Base-by-base conservation (phyloP, 2,888 invertebrate genomes). In the Tenthredo distinguenda region DNA sequence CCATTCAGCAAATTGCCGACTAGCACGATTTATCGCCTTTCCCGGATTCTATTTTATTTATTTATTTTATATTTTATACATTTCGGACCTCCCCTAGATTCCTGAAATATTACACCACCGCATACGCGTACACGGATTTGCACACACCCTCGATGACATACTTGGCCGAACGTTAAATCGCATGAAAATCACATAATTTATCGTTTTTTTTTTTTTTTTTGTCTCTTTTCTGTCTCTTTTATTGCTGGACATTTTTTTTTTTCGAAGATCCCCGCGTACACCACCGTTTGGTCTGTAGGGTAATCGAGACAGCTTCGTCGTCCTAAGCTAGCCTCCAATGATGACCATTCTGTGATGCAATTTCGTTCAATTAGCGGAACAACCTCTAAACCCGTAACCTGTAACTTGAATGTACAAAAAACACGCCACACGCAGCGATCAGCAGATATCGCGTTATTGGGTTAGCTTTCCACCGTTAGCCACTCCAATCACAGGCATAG, bases 1-100 rank as follows among this genome's bases (percentile, higher is more conserved):
- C 86, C 86, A 88, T 86, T 87, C 88, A 87, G 85, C 86, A 88
- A 89, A 89, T 89, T 89, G 87, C 86, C 86, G 82, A 87, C 85
- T 83, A 85, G 82, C 40, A 79, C 84, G 85, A 89, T 89, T 89
- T 88, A 89, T 88, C 86, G 87, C 85, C 85, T 87, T 87, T 86
- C 86, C 87, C 86, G 84, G 84, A 87, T 87, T 82, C 86, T 65
- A 86, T 83, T 87, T 87, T 89, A 87, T 89, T 89, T 89, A 86
- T 89, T 89, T 89, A 86, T 89, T 88, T 86, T 84, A 87, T 85
- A 85, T 88, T 88, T 86, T 88, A 58, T 81, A 81, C 81, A 81
- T 81, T 81, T 81, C 62, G 58, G 81, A 58, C 58, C 58, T 81
- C 21, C 31, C 31, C 81, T 62, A 81, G 81, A 50, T 40, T 40